These are phyloP conservation scores for Ophthalmolycus amberensis DNA, from an alignment of 2,113 vertebrate species.

Conservation along the genomic window DNA sequence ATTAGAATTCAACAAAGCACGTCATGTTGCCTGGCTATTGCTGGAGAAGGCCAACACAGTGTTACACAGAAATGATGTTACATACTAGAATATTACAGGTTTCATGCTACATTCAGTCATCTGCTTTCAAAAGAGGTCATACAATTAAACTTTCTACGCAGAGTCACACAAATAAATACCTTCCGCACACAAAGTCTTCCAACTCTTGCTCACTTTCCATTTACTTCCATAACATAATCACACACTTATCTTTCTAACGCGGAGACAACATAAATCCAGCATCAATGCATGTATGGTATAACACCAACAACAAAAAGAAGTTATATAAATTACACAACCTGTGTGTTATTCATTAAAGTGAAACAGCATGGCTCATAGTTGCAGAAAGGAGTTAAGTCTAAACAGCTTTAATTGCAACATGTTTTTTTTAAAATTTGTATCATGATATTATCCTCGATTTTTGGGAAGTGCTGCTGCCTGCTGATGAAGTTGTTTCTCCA, in stretches of 20 bases:
- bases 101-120: background rate
- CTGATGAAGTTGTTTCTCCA: slow-evolving; percentile 55
- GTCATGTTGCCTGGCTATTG: background rate
- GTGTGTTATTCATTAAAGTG: background rate
- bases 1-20: background rate
- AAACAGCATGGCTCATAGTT: slow-evolving; percentile 9
- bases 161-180: background rate
- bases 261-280: background rate
- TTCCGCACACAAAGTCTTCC: too few species aligned
- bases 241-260: background rate
- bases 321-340: background rate
- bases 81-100: background rate
- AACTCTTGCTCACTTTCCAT: background rate
- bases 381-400: background rate
- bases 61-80: background rate
- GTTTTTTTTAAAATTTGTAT: too few species aligned
- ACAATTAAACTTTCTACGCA: background rate
- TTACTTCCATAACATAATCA: background rate
- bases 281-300: background rate
- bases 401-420: background rate
- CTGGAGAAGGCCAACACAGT: background rate
- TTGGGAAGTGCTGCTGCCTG: background rate
- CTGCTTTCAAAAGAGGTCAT: background rate
- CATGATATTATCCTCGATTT: background rate
- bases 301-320: background rate